Percentiles rank a stretch among this genome's conserved stretches.
phyloP scores from a whole-genome alignment of 2,888 invertebrate genomes.

The Phytoseiulus persimilis region DNA sequence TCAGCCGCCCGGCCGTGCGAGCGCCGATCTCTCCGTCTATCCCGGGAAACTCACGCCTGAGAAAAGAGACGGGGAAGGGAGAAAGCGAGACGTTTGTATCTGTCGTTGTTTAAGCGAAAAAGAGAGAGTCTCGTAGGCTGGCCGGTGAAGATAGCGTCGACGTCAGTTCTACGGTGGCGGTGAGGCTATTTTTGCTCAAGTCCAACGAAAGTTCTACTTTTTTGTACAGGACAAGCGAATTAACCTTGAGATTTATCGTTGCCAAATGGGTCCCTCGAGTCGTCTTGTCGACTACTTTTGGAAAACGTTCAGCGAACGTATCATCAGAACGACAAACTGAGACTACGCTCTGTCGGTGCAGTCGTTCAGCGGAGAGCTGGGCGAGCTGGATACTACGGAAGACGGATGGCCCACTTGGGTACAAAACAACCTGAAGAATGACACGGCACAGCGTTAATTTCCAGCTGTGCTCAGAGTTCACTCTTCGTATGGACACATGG shows the following conservation, averaged over 20 bases:
- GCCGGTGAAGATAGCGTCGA: background rate
- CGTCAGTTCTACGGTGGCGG: background rate
- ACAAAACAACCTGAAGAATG: background rate
- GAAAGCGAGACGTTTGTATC: background rate
- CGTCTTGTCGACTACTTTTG: background rate
- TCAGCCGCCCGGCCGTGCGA: background rate
- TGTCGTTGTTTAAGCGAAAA: background rate
- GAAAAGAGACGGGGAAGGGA: background rate
- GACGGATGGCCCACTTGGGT: background rate
- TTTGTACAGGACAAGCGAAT: background rate
- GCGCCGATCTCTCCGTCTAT: background rate
- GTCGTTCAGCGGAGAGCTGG: background rate
- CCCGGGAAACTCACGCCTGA: background rate
- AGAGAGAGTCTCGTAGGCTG: background rate
- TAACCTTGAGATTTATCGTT: constrained; percentile 5
- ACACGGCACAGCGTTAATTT: background rate
- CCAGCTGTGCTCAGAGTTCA: background rate
- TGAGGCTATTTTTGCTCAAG: background rate
- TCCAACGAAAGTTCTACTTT: background rate
- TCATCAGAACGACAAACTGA: background rate
- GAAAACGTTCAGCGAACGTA: background rate
- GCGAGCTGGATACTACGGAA: background rate
- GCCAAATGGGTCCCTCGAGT: background rate
- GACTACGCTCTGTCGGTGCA: background rate
- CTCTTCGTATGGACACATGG: background rate